A percentile compares a stretch with the other conserved stretches of the same genome.
Evolutionary conservation across 2,113 vertebrate species (phyloP).

Genomic region (Seriola aureovittata): DNA sequence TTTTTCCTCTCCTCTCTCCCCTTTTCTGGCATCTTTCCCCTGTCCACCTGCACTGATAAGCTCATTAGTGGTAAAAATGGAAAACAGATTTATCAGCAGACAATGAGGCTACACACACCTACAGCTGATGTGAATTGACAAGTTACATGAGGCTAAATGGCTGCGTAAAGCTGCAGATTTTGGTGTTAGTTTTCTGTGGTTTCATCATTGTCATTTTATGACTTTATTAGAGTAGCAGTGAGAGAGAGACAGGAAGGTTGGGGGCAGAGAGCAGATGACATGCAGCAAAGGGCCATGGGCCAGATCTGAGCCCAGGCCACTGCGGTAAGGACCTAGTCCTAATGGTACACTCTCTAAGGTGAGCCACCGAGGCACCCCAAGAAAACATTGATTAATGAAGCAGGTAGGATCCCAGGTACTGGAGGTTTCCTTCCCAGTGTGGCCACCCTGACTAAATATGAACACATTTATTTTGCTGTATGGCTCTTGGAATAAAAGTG

Average conservation of each 20-base stretch:
- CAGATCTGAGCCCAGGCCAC: no score
- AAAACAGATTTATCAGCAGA: background rate
- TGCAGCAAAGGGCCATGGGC: no score
- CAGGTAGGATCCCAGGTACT: background rate
- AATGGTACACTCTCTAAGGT: no score
- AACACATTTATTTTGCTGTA: background rate
- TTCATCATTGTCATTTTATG: background rate
- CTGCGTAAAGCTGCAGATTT: background rate
- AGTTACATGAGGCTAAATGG: background rate
- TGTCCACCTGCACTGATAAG: constrained; percentile 3
- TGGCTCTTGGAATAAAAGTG: constrained; percentile 6
- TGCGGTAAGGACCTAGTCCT: no score
- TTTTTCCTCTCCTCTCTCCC: background rate
- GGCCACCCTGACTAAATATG: background rate
- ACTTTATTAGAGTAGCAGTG: no score
- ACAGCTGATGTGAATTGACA: background rate
- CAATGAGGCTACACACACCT: background rate
- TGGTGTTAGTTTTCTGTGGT: background rate
- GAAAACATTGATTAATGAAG: background rate
- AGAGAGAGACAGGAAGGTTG: no score
- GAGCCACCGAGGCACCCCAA: no score
- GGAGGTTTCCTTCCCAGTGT: background rate
- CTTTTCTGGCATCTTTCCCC: background rate
- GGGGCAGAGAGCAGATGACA: no score
- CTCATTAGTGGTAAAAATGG: background rate